Percentiles rank a stretch among this genome's conserved stretches.
Conservation (phyloP, 2,113 vertebrate species). For the Eonycteris spelaea region DNA sequence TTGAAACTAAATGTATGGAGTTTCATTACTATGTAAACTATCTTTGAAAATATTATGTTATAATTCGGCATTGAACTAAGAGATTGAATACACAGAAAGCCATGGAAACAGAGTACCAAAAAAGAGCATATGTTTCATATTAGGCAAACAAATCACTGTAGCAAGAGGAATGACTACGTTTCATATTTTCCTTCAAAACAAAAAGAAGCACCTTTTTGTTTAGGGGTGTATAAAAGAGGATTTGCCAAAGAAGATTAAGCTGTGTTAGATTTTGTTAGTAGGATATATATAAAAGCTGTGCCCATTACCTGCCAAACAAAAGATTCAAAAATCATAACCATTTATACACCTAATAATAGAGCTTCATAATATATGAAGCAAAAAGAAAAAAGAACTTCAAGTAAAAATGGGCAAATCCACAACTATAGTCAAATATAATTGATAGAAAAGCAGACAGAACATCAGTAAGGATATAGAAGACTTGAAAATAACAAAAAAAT, state of each 20-base stretch:
- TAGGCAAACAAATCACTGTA: background rate
- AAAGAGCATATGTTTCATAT: background rate
- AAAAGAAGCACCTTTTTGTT: no score
- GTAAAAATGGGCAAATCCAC: background rate
- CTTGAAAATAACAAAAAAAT: background rate
- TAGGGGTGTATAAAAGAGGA: no score
- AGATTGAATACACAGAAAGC: background rate
- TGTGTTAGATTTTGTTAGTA: background rate
- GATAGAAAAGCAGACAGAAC: background rate
- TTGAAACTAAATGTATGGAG: background rate
- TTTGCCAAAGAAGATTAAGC: background rate
- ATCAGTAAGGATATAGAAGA: background rate
- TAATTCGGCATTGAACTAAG: background rate
- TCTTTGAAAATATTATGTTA: background rate
- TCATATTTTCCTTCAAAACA: background rate
- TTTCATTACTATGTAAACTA: background rate
- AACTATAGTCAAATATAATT: background rate
- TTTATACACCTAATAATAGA: background rate
- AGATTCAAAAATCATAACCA: background rate
- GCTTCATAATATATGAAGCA: background rate
- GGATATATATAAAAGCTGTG: background rate
- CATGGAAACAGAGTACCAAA: background rate
- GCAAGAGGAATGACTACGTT: background rate
- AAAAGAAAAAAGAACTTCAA: background rate
- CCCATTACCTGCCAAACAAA: background rate